These are phyloP conservation scores for Pleuronectes platessa DNA, from an alignment of 2,113 vertebrate genomes.

Conservation along the genomic window DNA sequence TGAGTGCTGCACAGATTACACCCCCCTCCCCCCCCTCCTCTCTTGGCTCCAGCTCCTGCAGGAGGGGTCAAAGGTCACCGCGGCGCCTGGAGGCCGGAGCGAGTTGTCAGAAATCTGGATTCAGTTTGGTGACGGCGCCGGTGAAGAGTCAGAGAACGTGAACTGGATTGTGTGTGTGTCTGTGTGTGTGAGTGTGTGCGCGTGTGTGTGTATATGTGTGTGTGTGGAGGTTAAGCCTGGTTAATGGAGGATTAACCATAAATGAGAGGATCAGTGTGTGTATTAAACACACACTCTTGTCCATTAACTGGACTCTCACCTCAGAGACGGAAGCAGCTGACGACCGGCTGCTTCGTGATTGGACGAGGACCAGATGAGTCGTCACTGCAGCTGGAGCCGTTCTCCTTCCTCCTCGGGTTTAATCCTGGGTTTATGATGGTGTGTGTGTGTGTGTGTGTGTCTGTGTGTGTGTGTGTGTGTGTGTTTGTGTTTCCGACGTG, in stretches of 20 bases:
- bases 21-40: not conserved
- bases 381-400: not conserved
- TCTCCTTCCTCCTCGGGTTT: not conserved
- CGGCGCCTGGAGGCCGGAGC: constrained; percentile 18
- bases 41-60: not conserved
- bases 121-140: not conserved
- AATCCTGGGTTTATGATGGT: not conserved
- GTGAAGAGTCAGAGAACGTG: not conserved
- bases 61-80: constrained; percentile 32
- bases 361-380: constrained; percentile 12
- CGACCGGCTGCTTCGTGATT: not conserved
- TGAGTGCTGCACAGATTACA: constrained; percentile 30
- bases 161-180: constrained; percentile 13
- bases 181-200: constrained; percentile 27
- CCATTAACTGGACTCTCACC: constrained; percentile 53
- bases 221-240: constrained; percentile 31
- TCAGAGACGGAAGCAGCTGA: constrained; percentile 22
- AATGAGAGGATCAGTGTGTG: constrained; percentile 59
- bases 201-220: constrained; percentile 26
- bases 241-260: constrained; percentile 65
- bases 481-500: too few species aligned
- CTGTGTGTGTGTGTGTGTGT: too few species aligned
- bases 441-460: too few species aligned
- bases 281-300: constrained; percentile 60
- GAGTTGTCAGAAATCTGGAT: constrained; percentile 19